These are phyloP conservation scores for Macaca nemestrina DNA, from an alignment of 2,113 vertebrate species.

Conservation along the genomic window DNA sequence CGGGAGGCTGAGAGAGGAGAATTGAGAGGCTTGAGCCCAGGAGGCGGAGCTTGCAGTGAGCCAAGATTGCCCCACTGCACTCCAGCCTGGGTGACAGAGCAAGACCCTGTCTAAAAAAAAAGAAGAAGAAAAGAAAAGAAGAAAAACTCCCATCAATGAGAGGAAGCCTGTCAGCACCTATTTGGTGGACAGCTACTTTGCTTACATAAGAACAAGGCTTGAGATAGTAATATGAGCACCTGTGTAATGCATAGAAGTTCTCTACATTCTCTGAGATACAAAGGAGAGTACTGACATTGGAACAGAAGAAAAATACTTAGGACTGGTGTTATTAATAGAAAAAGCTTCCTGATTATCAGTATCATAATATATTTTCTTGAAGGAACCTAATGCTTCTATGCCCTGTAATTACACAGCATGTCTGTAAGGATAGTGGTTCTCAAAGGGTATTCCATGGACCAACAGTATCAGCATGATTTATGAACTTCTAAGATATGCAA, in stretches of 20 bases:
- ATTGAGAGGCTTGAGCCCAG: too few species aligned
- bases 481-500: not conserved
- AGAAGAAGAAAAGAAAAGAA: not conserved
- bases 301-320: not conserved
- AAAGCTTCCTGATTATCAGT: not conserved
- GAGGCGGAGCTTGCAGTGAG: too few species aligned
- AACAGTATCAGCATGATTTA: not conserved
- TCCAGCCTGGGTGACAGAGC: too few species aligned
- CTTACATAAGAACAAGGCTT: not conserved
- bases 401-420: accelerated
- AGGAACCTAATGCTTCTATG: too few species aligned
- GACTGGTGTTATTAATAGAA: not conserved
- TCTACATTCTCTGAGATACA: not conserved
- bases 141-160: not conserved
- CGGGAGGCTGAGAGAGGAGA: too few species aligned
- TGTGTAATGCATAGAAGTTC: not conserved
- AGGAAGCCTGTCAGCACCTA: not conserved
- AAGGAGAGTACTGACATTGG: not conserved
- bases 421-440: not conserved
- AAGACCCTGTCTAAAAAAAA: too few species aligned
- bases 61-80: too few species aligned
- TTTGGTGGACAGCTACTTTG: not conserved
- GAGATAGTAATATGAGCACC: accelerated
- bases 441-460: not conserved
- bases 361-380: not conserved